Conservation (phyloP, 2,888 invertebrate species). For the Augiades crinisus region DNA sequence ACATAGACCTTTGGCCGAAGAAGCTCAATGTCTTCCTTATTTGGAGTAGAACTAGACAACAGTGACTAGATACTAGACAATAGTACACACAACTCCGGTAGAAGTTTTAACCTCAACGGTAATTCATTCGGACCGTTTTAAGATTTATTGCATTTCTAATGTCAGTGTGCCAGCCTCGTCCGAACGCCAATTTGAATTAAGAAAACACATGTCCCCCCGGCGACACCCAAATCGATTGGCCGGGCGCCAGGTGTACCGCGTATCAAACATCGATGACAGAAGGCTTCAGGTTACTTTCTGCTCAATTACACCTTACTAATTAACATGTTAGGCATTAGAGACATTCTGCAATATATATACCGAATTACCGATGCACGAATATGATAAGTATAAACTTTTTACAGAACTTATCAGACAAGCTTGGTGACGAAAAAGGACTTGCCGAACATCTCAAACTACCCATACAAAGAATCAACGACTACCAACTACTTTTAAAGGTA, state of each 20-base stretch:
- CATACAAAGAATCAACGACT: conserved; percentile 97
- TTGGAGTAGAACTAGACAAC: neutral
- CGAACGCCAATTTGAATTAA: conserved; percentile 23
- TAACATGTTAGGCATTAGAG: neutral
- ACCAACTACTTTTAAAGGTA: conserved; percentile 96
- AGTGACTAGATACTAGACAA: neutral
- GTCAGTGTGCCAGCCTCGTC: conserved; percentile 15
- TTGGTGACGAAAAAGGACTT: conserved; percentile 94
- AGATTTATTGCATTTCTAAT: conserved; percentile 24
- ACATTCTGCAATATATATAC: no score
- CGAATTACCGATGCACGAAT: no score
- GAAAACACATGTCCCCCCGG: conserved; percentile 4
- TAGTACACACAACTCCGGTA: neutral
- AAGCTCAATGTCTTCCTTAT: neutral
- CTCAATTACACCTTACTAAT: conserved; percentile 17
- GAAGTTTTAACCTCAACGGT: conserved; percentile 7
- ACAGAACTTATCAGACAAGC: conserved; percentile 91
- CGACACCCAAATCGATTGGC: conserved; percentile 20
- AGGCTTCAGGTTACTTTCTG: conserved; percentile 15
- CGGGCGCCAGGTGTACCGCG: conserved; percentile 1
- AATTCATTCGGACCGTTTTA: conserved; percentile 11
- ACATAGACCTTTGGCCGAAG: no score
- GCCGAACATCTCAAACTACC: conserved; percentile 96
- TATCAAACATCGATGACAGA: conserved; percentile 18
- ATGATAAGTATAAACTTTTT: no score